These are phyloP conservation scores for Ptilorrhoa leucosticta DNA, from an alignment of 2,113 vertebrate genomes.

Conservation along the genomic window DNA sequence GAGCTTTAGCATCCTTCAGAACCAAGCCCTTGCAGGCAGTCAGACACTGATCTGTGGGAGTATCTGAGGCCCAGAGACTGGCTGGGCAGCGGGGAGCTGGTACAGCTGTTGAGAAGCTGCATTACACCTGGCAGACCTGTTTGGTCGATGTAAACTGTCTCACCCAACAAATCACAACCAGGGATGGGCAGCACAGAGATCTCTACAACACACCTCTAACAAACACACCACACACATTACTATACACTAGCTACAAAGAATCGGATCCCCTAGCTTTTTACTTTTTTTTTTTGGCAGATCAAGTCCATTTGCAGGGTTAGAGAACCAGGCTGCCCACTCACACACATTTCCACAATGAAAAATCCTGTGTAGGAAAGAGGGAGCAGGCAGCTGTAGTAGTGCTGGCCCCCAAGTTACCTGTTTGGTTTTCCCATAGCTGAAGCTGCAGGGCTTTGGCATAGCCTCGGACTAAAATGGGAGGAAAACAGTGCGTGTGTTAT, in stretches of 20 bases:
- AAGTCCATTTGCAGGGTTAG: neutral
- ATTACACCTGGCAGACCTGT: neutral
- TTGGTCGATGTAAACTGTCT: neutral
- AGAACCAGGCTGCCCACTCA: neutral
- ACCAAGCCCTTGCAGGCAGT: neutral
- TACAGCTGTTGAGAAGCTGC: neutral
- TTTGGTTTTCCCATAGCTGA: slow-evolving; percentile 11
- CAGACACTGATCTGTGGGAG: neutral
- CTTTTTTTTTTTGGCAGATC: neutral
- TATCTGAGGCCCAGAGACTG: neutral
- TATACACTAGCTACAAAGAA: neutral
- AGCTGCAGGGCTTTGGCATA: slow-evolving; percentile 37
- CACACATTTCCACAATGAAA: neutral
- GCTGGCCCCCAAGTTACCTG: neutral
- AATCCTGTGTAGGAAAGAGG: neutral
- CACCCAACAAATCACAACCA: neutral
- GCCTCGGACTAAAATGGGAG: neutral
- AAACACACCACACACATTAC: neutral
- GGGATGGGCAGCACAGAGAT: neutral
- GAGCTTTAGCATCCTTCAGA: neutral
- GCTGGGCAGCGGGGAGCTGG: neutral
- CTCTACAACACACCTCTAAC: neutral
- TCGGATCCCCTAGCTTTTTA: neutral
- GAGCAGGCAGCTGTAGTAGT: neutral
- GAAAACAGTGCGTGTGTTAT: neutral